Percentiles rank a stretch among this genome's conserved stretches.
These are phyloP conservation scores for Hippocampus guttulatus DNA, from an alignment of 2,113 vertebrate genomes.

Conservation along the genomic window DNA sequence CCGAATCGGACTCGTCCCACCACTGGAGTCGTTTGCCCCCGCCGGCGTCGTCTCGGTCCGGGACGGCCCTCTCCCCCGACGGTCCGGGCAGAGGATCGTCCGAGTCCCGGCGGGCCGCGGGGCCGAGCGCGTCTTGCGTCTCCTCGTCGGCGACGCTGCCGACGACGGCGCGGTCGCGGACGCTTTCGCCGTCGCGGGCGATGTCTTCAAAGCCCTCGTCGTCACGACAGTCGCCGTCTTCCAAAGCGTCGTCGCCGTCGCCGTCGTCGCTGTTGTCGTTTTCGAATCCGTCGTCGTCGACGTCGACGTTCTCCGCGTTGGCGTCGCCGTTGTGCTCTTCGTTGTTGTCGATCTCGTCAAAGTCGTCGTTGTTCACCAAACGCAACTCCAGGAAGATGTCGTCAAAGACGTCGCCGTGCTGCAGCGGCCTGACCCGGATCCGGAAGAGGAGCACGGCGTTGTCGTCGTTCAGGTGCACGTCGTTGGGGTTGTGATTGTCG, in stretches of 20 bases:
- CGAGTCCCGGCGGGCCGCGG: neutral
- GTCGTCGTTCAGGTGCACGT: neutral
- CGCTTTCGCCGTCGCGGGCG: neutral
- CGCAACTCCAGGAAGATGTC: constrained; percentile 7
- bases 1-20: constrained; percentile 4
- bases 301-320: neutral
- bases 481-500: neutral
- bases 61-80: neutral
- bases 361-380: constrained; percentile 6
- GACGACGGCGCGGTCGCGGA: neutral
- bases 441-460: constrained; percentile 5
- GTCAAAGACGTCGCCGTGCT: constrained; percentile 9
- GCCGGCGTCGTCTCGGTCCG: neutral
- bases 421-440: constrained; percentile 3
- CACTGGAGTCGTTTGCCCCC: neutral
- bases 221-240: neutral
- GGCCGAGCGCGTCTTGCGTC: neutral
- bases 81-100: constrained; percentile 1
- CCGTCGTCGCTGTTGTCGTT: neutral
- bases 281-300: neutral
- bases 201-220: constrained; percentile 1
- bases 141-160: too few relatives aligned
- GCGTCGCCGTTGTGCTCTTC: neutral
- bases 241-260: neutral
- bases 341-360: constrained; percentile 9